A percentile compares a stretch with the other conserved stretches of the same genome.
Conservation (phyloP, 2,113 vertebrate species). For the Neodontobutis hainanensis region DNA sequence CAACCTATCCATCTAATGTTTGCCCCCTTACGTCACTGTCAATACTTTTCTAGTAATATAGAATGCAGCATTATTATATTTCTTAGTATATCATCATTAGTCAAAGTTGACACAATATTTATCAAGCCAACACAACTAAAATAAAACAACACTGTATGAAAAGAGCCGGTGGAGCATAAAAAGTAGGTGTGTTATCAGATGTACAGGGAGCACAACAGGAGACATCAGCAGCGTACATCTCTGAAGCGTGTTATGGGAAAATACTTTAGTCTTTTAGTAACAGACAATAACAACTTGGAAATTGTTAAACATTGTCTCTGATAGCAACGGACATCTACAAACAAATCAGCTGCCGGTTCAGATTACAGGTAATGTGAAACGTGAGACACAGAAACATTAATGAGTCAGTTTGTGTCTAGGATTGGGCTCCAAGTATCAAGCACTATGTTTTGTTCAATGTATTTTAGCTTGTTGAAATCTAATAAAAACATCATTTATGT, state of each 20-base stretch:
- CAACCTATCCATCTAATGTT: too few species aligned
- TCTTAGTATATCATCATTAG: background rate
- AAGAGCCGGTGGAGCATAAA: constrained; percentile 40
- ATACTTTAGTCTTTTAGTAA: constrained; percentile 57
- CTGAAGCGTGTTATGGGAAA: constrained; percentile 76
- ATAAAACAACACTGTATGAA: constrained; percentile 35
- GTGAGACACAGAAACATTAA: background rate
- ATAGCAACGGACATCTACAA: constrained; percentile 61
- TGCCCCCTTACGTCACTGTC: too few species aligned
- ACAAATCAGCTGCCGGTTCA: constrained; percentile 64
- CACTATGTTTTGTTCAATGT: too few species aligned
- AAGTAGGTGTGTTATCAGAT: constrained; percentile 57
- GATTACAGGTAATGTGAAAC: constrained; percentile 55
- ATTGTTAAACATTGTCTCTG: constrained; percentile 72
- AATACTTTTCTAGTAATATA: too few species aligned
- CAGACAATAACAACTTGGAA: constrained; percentile 72
- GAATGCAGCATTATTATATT: too few species aligned
- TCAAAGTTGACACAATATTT: background rate
- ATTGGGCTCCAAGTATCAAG: background rate
- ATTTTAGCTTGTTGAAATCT: too few species aligned
- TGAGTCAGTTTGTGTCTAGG: constrained; percentile 1
- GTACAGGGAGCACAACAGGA: constrained; percentile 34
- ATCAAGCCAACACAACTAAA: constrained; percentile 5
- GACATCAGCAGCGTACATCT: constrained; percentile 73
- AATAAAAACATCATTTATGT: too few species aligned